These are phyloP conservation scores for Cirrhinus mrigala DNA, from an alignment of 2,797 vertebrate species.

Conservation along the genomic window DNA sequence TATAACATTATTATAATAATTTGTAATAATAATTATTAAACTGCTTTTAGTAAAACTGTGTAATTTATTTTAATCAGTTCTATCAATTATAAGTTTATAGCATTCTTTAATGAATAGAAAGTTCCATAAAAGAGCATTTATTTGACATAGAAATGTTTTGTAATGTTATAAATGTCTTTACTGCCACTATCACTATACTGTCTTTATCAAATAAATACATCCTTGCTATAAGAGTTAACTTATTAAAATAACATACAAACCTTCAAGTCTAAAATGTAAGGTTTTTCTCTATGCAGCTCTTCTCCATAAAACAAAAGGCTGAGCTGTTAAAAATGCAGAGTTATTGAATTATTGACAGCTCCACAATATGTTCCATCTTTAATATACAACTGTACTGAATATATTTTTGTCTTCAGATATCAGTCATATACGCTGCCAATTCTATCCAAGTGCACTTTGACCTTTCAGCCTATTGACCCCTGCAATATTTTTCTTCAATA, in stretches of 20 bases:
- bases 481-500: background rate
- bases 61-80: no score
- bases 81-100: no score
- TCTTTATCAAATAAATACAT: background rate
- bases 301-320: background rate
- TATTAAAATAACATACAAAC: no score
- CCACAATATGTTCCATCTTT: background rate
- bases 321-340: background rate
- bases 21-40: no score
- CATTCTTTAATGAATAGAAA: no score
- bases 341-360: conserved; percentile 1
- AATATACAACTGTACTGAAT: conserved; percentile 14
- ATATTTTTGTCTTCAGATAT: background rate
- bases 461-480: conserved; percentile 9
- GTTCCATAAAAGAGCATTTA: no score
- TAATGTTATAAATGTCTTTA: no score
- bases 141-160: no score
- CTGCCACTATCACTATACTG: no score
- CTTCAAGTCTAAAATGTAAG: no score
- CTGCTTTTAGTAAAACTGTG: no score
- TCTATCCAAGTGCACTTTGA: conserved; percentile 21
- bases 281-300: background rate
- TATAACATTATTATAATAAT: no score
- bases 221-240: background rate
- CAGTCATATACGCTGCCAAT: background rate